Base-by-base conservation (phyloP, 2,888 invertebrate genomes). In the Iphiclides podalirius region DNA sequence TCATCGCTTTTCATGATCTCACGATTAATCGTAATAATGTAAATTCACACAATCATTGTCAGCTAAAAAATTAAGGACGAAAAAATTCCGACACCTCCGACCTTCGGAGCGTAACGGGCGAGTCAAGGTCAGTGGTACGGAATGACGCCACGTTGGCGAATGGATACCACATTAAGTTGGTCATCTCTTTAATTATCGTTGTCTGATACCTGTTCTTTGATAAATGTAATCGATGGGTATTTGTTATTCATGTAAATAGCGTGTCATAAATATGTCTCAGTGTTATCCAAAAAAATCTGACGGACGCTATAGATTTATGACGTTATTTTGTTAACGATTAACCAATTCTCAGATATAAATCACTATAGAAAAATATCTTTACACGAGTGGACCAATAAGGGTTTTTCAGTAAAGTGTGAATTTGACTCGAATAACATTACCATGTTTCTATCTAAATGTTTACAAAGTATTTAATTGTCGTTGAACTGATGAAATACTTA, bases 101-200 rank as follows among this genome's bases (percentile, higher is more conserved):
- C 66, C 72, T 71, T 68, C 64, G 53, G 52, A 63, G 65, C 65
- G 67, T 65, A 65, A 68, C 67, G 60, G 58, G 55, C 47, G 55
- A 65, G 63, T 67, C 74, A 76, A 75, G 76, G 77, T 58, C 62
- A 65, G 23, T 56, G 58, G 54, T 55, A 11, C 20, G 13, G 28
- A 53, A 52, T 44, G 46, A 56, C 40, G 48, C 36, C 42, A 34
- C n/a, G 12, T 11, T 6, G n/a, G 38, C 44, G 46, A 31, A 14
- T 40, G 50, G 31, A 46, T 54, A 47, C 48, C 53, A 57, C 47
- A 51, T 59, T 50, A 60, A 52, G 52, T 55, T 47, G 40, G 47
- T 41, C 45, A 38, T 13, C 47, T 36, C 23, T 41, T 38, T 23
- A 33, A 51, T 15, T 38, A 17, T 31, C 31, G 8, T 4, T 26